Evolutionary conservation across 2,888 invertebrate species (phyloP), one percentile per base, ranked within the genome.

Genomic region (Hypercompe scribonia): DNA sequence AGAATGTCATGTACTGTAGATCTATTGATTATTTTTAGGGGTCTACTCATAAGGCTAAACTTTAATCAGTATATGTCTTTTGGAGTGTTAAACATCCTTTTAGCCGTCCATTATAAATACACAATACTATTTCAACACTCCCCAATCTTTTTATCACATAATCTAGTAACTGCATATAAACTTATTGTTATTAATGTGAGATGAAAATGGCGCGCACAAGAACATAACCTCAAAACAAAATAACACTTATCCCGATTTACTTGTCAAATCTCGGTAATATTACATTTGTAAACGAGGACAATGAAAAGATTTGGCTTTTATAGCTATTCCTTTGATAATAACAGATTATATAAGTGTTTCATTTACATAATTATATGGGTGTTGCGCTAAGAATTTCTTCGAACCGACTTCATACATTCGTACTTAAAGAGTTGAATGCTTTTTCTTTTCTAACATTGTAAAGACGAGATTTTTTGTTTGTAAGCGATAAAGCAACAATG

Each of bases 321-420:
- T 58, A 42, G n/a, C 64, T 39, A 68, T 74, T 74, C 39, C 54
- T 54, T 68, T 58, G 11, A 24, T 42, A 68, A 74, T 74, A 74
- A 69, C 66, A 65, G 68, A 65, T 68, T 65, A 68, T 68, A 71
- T 70, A 65, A 74, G 65, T 71, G 34, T 31, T 33, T 36, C 61
- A 74, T 74, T 74, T 74, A 61, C 74, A 71, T 74, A 74, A 74
- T 69, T 61, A 69, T 68, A 69, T 61, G 39, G 33, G 28, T 58
- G 36, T 71, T 64, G 50, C 28, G 33, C 36, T 58, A 42, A 65
- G 34, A 68, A 36, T 65, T 54, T 64, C 46, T 46, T 24, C 15
- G n/a, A 72, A 72, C 28, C 28, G 42, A 61, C 42, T 66, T 8
- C n/a, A 33, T 13, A 28, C n/a, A 28, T 28, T 28, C 7, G 5